Conservation (phyloP, 2,797 vertebrate species). For the Sandelia bainsii region DNA sequence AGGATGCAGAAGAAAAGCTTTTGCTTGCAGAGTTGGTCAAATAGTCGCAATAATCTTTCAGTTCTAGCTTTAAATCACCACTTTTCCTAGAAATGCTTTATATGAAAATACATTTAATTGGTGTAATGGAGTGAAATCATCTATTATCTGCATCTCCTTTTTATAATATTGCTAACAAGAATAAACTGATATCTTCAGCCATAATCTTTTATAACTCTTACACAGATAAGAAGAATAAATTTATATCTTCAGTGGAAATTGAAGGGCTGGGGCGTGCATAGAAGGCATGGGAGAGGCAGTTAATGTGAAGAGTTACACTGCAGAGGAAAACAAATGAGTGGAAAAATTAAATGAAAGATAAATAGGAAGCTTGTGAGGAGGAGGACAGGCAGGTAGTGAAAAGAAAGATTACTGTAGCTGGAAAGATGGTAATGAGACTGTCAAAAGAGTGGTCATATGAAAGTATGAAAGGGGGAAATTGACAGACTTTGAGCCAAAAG, state of each 20-base stretch:
- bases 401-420: conserved; percentile 19
- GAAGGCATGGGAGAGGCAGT: background rate
- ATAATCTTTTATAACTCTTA: too few species aligned
- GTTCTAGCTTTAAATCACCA: too few species aligned
- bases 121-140: too few species aligned
- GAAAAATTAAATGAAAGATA: conserved; percentile 13
- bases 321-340: background rate
- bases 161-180: too few species aligned
- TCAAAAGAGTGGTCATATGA: conserved; percentile 3
- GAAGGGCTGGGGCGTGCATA: background rate
- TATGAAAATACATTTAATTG: background rate
- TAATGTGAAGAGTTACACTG: background rate
- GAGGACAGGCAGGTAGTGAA: conserved; percentile 4
- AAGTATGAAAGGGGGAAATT: conserved; percentile 35
- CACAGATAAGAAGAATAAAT: too few species aligned
- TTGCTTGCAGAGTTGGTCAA: background rate
- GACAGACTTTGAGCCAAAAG: conserved; percentile 53
- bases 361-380: conserved; percentile 17
- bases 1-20: background rate
- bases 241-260: too few species aligned
- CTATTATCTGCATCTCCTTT: too few species aligned
- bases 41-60: too few species aligned
- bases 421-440: conserved; percentile 29
- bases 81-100: background rate
- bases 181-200: too few species aligned